Evolutionary conservation across 53 echinoderm and acorn worm genomes (phyloP), one percentile per base, ranked within the genome.

Genomic region (Paelopatides confundens): DNA sequence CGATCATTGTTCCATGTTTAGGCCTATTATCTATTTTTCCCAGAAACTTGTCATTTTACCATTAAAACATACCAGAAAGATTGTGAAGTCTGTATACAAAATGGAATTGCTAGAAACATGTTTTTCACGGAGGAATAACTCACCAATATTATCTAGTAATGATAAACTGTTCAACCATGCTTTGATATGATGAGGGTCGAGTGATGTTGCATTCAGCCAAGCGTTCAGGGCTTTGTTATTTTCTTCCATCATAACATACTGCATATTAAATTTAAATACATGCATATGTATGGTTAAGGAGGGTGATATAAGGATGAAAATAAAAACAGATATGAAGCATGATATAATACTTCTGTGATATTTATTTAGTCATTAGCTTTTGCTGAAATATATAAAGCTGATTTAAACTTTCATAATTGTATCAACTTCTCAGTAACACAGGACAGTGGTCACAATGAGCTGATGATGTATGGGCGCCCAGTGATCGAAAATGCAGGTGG

Each of bases 101-200:
- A 58, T 21, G n/a, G 58, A 58, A 21, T 58, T 58, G 6, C 58
- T 18, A 58, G 58, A 23, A 21, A 18, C 6, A 58, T 3, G 58
- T 58, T 58, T 58, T 48, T 0, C 9, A 9, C 14, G 24, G 1
- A 23, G 58, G 18, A 58, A 15, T 13, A 65, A 76, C 96, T 96
- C 88, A 96, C 96, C 96, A 71, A 86, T 48, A 34, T 93, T 90
- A 46, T 96, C 96, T 77, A 95, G 93, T 77, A 93, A 86, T 85
- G 93, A 81, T 40, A 95, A 88, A 1, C 91, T 81, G 58, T 96
- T 96, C 71, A 85, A 93, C 96, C 96, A 96, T n/a, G 96, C 96
- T 77, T 92, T 91, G 53, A 86, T 84, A 76, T 96, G 96, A 53
- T 91, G 85, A 35, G 83, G 87, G 87, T 88, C 87, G 66, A 90